These are phyloP conservation scores for Rostratula benghalensis DNA, from an alignment of 2,113 vertebrate genomes.

Conservation along the genomic window DNA sequence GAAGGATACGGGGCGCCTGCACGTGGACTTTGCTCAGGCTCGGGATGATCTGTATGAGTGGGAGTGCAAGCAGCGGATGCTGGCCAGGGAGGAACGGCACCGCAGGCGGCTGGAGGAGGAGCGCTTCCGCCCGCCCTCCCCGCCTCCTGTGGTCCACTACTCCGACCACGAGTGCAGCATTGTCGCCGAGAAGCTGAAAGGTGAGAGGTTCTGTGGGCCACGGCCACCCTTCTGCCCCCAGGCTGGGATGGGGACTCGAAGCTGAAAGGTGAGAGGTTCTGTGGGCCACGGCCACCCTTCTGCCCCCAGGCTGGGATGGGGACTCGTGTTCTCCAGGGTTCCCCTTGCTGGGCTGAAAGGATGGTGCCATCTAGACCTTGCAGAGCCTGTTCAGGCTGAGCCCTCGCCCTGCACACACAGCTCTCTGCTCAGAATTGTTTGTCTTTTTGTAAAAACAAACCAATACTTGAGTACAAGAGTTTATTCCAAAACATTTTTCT, in stretches of 20 bases:
- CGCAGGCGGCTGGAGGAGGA: constrained; percentile 89
- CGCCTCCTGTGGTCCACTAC: constrained; percentile 92
- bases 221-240: fast-evolving
- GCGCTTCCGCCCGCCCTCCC: constrained; percentile 86
- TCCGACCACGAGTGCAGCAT: constrained; percentile 92
- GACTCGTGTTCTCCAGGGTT: neutral
- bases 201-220: constrained; percentile 42
- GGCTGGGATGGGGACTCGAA: constrained; percentile 42
- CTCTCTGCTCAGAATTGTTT: neutral
- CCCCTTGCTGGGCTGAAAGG: neutral
- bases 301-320: neutral
- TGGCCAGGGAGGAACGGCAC: constrained; percentile 92
- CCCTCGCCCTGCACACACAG: neutral
- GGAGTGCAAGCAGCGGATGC: constrained; percentile 94
- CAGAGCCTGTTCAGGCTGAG: fast-evolving
- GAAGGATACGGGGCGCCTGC: constrained; percentile 91
- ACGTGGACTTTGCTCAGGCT: constrained; percentile 95
- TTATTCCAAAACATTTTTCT: neutral
- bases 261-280: constrained; percentile 85
- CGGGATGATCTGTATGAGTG: constrained; percentile 96
- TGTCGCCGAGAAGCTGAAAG: constrained; percentile 95
- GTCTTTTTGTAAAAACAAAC: neutral
- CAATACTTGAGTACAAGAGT: fast-evolving
- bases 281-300: fast-evolving
- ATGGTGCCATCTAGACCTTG: neutral